Evolutionary conservation across 2,113 vertebrate genomes (phyloP), one percentile per base, ranked within the genome.

Genomic region (Brienomyrus longianalis): DNA sequence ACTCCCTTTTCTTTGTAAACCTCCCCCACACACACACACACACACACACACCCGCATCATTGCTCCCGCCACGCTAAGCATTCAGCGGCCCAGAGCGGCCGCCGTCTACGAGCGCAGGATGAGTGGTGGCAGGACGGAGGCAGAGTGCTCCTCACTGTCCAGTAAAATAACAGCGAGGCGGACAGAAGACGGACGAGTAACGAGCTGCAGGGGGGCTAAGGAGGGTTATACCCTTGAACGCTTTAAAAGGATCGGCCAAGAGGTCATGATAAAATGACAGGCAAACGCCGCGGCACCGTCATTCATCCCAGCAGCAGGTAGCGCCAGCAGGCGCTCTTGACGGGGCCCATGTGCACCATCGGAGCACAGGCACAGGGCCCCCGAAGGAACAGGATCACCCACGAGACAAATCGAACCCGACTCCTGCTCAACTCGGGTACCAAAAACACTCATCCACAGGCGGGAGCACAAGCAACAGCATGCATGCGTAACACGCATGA

Each of bases 81-180:
- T 91, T 93, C 27, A 90, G 92, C 89, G 35, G 89, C 91, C 91
- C 84, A 89, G 84, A 89, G 5, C 66, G 66, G 77, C 31, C 88
- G 83, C 59, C 45, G 85, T 62, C 52, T 86, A 86, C 15, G 0
- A 15, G 9, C 15, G 13, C 70, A 15, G 5, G 54, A 56, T 56
- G 54, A 23, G 54, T 2, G 8, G 19, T 5, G 19, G 59, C 7
- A 10, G n/a, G 59, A 66, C 10, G 9, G 23, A 9, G 8, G 59
- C 59, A 27, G n/a, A 31, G n/a, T 1, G n/a, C n/a, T 70, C n/a
- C 23, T 74, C 27, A 31, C 66, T 74, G 11, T 74, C 3, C 66
- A 74, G n/a, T 74, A 35, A 31, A 59, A 59, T 59, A n/a, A 59
- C 21, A 7, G 74, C 8, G 0, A 5, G 17, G 74, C 17, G 0